phyloP scores from a whole-genome alignment of 1,140 invertebrate species.

The Drosophila pseudoobscura region DNA sequence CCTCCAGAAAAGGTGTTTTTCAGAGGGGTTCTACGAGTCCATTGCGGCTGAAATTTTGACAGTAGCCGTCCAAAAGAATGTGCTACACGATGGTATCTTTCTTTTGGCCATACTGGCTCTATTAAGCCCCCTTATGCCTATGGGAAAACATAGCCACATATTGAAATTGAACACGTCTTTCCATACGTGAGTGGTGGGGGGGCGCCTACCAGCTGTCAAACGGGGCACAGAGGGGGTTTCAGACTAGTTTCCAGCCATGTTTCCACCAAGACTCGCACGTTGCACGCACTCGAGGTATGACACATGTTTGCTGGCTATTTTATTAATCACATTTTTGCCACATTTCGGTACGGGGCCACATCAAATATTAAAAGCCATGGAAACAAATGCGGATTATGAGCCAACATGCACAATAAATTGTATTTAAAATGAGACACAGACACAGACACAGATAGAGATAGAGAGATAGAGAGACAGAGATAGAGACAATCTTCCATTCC shows the following conservation, averaged over 20 bases:
- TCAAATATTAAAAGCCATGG: slow-evolving; percentile 72
- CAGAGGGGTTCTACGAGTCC: too few species aligned
- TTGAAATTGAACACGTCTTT: slow-evolving; percentile 65
- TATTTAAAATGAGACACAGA: slow-evolving; percentile 70
- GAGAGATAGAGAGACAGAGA: too few species aligned
- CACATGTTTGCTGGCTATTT: slow-evolving; percentile 59
- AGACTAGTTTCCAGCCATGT: slow-evolving; percentile 34
- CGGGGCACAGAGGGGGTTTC: not conserved
- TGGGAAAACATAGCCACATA: slow-evolving; percentile 23
- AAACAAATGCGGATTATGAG: slow-evolving; percentile 58
- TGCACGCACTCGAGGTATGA: slow-evolving; percentile 36
- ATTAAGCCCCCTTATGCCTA: too few species aligned
- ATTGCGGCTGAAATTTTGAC: too few species aligned
- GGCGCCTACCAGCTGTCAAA: slow-evolving; percentile 14
- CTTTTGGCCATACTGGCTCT: too few species aligned
- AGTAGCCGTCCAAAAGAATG: too few species aligned
- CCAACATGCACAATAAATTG: slow-evolving; percentile 73
- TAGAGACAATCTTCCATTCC: slow-evolving; percentile 51
- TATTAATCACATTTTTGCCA: slow-evolving; percentile 66
- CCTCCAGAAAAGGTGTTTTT: too few species aligned
- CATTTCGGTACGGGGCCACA: slow-evolving; percentile 30
- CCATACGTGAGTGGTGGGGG: slow-evolving; percentile 37
- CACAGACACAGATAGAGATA: too few species aligned
- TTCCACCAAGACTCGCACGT: slow-evolving; percentile 16
- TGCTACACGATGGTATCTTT: too few species aligned